Percentiles rank a stretch among this genome's conserved stretches.
These are phyloP conservation scores for Sinohyriopsis cumingii DNA, from an alignment of 2,888 invertebrate genomes.

Conservation along the genomic window DNA sequence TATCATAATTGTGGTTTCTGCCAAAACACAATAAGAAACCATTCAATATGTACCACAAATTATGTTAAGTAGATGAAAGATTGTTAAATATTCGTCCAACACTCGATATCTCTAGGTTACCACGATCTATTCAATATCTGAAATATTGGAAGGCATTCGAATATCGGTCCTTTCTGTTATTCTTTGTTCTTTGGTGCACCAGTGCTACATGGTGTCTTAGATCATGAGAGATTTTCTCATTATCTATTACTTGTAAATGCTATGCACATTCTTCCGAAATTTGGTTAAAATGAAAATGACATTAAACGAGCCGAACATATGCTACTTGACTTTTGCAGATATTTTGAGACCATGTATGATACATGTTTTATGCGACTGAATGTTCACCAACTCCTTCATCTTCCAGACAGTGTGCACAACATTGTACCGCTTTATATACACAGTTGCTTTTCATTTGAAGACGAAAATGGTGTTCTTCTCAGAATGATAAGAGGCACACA, in stretches of 20 bases:
- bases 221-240: too few species aligned
- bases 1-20: slow-evolving; percentile 27
- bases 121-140: slow-evolving; percentile 8
- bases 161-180: too few species aligned
- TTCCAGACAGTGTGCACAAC: slow-evolving; percentile 30
- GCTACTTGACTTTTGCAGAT: too few species aligned
- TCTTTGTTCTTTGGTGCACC: too few species aligned
- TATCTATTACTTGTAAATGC: too few species aligned
- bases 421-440: slow-evolving; percentile 20
- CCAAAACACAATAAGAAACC: slow-evolving; percentile 4
- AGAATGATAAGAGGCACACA: too few species aligned
- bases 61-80: too few species aligned
- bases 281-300: too few species aligned
- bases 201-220: too few species aligned
- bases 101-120: slow-evolving; percentile 18
- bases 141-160: slow-evolving; percentile 30
- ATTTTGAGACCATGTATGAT: too few species aligned
- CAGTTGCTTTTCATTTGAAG: slow-evolving; percentile 38
- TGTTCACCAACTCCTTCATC: slow-evolving; percentile 33
- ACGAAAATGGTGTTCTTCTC: slow-evolving; percentile 27
- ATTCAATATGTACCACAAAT: slow-evolving; percentile 14
- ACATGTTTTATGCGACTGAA: slow-evolving; percentile 33
- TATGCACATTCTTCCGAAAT: too few species aligned
- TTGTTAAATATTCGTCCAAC: slow-evolving; percentile 14
- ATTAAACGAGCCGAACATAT: too few species aligned